These are phyloP conservation scores for Micronycteris hirsuta DNA, from an alignment of 2,113 vertebrate species.

Conservation along the genomic window DNA sequence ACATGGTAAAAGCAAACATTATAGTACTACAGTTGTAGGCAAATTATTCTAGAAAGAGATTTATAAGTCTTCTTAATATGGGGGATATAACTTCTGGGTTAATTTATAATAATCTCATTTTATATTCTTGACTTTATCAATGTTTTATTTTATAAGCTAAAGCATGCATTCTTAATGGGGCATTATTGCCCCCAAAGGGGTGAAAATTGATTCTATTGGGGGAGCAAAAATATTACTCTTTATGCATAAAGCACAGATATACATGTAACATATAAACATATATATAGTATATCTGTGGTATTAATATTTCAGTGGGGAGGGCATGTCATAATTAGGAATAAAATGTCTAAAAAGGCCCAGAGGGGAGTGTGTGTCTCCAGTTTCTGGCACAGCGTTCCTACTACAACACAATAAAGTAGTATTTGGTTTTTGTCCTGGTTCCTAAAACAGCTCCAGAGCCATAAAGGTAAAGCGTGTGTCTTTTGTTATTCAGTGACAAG, in stretches of 20 bases:
- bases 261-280: not conserved
- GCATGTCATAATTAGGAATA: not conserved
- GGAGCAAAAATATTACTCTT: not conserved
- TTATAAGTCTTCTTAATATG: not conserved
- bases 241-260: not conserved
- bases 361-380: not conserved
- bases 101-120: constrained; percentile 6
- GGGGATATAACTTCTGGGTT: not conserved
- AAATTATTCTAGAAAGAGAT: not conserved
- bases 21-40: not conserved
- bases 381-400: not conserved
- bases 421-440: not conserved
- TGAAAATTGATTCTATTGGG: not conserved
- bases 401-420: not conserved
- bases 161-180: not conserved
- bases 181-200: not conserved
- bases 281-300: not conserved
- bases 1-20: not conserved
- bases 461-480: not conserved
- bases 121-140: not conserved
- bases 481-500: not conserved
- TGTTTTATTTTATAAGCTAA: constrained; percentile 22
- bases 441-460: not conserved
- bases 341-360: not conserved
- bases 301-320: not conserved